These are phyloP conservation scores for Enchytraeus crypticus DNA, from an alignment of 2,888 invertebrate species.

Conservation along the genomic window DNA sequence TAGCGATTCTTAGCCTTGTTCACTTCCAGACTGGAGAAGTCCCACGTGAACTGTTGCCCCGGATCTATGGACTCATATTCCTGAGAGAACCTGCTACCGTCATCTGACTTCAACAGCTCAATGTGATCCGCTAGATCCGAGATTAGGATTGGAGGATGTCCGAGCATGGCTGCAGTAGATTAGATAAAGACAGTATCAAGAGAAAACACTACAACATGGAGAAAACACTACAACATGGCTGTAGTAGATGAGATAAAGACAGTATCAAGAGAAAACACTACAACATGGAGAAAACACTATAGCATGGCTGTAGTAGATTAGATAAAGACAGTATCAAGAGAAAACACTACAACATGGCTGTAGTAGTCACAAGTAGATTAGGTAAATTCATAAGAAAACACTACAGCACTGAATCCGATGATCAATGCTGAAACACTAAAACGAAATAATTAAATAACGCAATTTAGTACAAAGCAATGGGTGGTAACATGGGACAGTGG, in stretches of 20 bases:
- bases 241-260: no score
- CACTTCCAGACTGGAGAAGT: conserved; percentile 91
- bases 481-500: no score
- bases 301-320: conserved; percentile 38
- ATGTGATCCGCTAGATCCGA: conserved; percentile 88
- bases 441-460: background rate
- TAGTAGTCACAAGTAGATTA: no score
- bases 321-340: background rate
- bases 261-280: no score
- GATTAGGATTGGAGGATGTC: conserved; percentile 90
- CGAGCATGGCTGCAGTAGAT: conserved; percentile 40
- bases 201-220: no score
- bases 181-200: background rate
- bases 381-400: no score
- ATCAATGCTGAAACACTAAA: background rate
- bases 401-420: no score
- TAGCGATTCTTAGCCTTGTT: conserved; percentile 98
- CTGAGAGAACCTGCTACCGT: conserved; percentile 93
- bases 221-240: no score
- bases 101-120: conserved; percentile 85
- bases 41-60: conserved; percentile 99
- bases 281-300: no score
- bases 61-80: conserved; percentile 97
- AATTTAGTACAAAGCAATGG: no score
- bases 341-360: no score